Evolutionary conservation across 2,113 vertebrate species (phyloP), one percentile per base, ranked within the genome.

Genomic region (Bos indicus): DNA sequence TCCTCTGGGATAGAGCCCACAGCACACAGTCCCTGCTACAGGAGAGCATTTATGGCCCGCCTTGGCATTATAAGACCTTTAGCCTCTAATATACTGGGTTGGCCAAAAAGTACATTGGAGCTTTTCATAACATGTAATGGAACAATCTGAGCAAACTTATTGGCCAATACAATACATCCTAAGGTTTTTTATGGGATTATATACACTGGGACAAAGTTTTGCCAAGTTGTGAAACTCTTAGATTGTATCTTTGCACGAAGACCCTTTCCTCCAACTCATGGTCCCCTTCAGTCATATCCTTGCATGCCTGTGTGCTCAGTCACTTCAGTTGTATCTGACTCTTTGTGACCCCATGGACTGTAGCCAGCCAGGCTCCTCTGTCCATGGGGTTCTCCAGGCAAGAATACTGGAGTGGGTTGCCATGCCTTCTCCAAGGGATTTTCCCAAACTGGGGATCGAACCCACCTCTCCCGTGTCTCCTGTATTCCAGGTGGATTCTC

Each of bases 401-500:
- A 13, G 23, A 77, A 7, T 14, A 26, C 36, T 43, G 12, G 23
- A 7, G 36, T 26, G 23, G 23, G 23, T 43, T 77, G 12, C 40
- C n/a, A 40, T 23, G 67, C n/a, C 5, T 40, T 71, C 67, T 71
- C 67, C 67, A 71, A 23, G 67, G 67, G 10, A 71, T 40, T 71
- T 71, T 40, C n/a, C 67, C 67, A 40, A 40, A 23, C 19, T 71
- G 19, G 67, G n/a, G n/a, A 6, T 40, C 0, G 0, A 71, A 71
- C 19, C 19, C 5, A 0, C 19, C n/a, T 71, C 19, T 21, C 67
- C 67, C 3, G 5, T 71, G 67, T 23, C 67, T 71, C 67, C 67
- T 40, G 19, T 10, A 23, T 71, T 71, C 10, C 67, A 71, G n/a
- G 36, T 0, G 0, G 67, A 23, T 40, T 71, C 19, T 71, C 21